Evolutionary conservation across 2,797 vertebrate genomes (phyloP), one percentile per base, ranked within the genome.

Genomic region (Hybognathus amarus): DNA sequence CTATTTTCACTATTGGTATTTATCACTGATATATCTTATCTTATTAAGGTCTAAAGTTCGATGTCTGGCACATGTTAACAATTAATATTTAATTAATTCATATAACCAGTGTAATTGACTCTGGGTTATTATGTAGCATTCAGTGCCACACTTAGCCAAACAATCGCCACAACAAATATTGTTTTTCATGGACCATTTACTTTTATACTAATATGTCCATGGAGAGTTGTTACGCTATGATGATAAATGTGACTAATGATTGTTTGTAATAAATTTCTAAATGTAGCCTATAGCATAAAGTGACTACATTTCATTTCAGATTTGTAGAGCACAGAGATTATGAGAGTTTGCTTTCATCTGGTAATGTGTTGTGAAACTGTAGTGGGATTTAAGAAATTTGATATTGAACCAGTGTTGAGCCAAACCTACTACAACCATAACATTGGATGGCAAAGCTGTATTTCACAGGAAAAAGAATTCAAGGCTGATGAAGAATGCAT

Each of bases 251-350:
- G 79, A 77, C 66, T 68, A 86, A 85, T 83, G 67, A 78, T 69
- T 59, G 63, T 88, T 85, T 88, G 76, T 88, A 86, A 86, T 86
- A 86, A 80, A 88, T 80, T 80, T 85, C 5, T 17, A 69, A 17
- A 77, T 59, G 15, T 70, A 80, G 50, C 64, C 36, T 70, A 42
- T n/a, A 76, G 6, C n/a, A 77, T 75, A 38, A 38, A 2, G 56
- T 61, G 54, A 77, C 38, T 42, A 42, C 50, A 3, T 45, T 70
- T 24, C n/a, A 24, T 73, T 52, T 33, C 1, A 20, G 33, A 9
- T 36, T 20, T 67, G 61, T 63, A 12, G 18, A 38, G 18, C 64
- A 67, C 4, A 20, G 2, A 22, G 17, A 27, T 22, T 15, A 42
- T 47, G 8, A 66, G 24, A 47, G 36, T 6, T 15, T 12, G 30